Evolutionary conservation across 1,140 invertebrate species (phyloP).

Genomic region (Drusus annulatus): DNA sequence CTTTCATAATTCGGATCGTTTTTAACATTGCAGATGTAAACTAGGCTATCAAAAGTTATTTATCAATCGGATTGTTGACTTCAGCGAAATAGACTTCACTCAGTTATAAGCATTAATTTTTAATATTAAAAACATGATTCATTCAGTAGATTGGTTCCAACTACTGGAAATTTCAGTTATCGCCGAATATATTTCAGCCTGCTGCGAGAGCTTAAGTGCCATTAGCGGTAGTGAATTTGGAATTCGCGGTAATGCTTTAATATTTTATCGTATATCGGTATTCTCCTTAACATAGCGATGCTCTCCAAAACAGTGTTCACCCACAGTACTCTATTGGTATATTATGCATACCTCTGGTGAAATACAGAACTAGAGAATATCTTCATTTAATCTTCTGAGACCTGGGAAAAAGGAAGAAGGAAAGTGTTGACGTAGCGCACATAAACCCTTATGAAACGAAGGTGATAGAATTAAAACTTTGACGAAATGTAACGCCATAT

Average conservation of each 20-base stretch:
- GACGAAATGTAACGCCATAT: conserved; percentile 56
- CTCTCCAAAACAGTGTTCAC: neutral
- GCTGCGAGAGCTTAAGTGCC: neutral
- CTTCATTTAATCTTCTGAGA: conserved; percentile 20
- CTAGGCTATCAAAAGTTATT: too few species aligned
- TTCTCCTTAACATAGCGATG: neutral
- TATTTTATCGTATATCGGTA: neutral
- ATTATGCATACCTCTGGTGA: conserved; percentile 33
- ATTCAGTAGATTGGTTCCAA: neutral
- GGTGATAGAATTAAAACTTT: conserved; percentile 55
- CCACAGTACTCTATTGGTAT: neutral
- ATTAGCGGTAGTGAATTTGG: neutral
- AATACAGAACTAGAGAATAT: conserved; percentile 40
- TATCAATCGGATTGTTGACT: too few species aligned
- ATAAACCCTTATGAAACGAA: conserved; percentile 40
- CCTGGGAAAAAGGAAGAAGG: neutral
- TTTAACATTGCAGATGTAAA: too few species aligned
- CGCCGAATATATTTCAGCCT: neutral
- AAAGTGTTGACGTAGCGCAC: conserved; percentile 30
- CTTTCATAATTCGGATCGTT: too few species aligned
- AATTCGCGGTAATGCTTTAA: neutral
- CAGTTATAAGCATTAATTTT: too few species aligned
- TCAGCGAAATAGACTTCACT: too few species aligned
- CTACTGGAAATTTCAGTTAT: neutral
- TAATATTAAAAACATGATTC: too few species aligned